Evolutionary conservation across 2,797 vertebrate species (phyloP).

Genomic region (Crypturellus tataupa): DNA sequence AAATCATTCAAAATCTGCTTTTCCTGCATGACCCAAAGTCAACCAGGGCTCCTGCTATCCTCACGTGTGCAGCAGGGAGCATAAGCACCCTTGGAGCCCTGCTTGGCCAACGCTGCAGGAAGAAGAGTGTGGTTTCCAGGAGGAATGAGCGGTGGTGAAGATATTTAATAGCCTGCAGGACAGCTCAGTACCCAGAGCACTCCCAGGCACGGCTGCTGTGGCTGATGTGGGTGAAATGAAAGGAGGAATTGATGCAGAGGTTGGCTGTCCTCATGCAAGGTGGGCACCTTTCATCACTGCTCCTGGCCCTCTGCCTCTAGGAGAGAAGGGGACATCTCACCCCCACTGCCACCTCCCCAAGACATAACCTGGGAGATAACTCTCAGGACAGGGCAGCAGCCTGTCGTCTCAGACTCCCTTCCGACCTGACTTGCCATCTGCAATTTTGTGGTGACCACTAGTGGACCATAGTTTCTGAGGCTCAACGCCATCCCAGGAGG

Average conservation of each 20-base stretch:
- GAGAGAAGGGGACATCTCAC: not conserved
- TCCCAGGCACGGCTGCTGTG: not conserved
- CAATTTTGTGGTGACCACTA: not conserved
- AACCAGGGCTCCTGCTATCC: not conserved
- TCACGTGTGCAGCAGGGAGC: not conserved
- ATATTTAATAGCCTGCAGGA: not conserved
- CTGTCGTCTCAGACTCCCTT: not conserved
- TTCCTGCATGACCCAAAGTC: rapidly evolving
- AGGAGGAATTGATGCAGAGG: not conserved
- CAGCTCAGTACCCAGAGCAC: rapidly evolving
- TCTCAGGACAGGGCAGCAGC: not conserved
- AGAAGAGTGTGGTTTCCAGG: not conserved
- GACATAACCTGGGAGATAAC: not conserved
- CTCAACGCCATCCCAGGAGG: not conserved
- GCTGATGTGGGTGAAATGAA: not conserved
- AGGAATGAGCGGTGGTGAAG: not conserved
- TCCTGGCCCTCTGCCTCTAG: not conserved
- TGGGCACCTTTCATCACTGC: not conserved
- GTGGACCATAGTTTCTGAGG: not conserved
- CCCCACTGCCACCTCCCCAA: not conserved
- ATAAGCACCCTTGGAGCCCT: not conserved
- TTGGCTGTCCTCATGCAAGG: not conserved
- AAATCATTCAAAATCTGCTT: not conserved
- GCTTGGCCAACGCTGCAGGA: not conserved
- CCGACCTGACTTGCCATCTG: not conserved